A percentile compares a stretch with the other conserved stretches of the same genome.
phyloP scores from a whole-genome alignment of 1,140 invertebrate species.

The Drosophila neocordata region DNA sequence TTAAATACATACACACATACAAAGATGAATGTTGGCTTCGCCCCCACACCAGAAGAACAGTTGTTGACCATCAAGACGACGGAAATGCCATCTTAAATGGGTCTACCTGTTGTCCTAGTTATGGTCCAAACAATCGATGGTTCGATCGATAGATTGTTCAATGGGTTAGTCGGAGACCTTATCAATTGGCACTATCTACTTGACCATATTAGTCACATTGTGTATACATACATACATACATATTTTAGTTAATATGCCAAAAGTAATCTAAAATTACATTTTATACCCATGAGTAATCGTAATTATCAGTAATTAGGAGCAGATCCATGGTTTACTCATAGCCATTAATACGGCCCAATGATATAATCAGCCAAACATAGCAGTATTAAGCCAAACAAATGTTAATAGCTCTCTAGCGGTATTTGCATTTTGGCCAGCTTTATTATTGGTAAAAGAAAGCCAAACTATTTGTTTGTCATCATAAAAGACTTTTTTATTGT shows the following conservation, averaged over 20 bases:
- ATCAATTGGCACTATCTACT: slow-evolving; percentile 45
- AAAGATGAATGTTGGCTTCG: slow-evolving; percentile 14
- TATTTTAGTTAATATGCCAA: slow-evolving; percentile 13
- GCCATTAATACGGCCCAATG: slow-evolving; percentile 6
- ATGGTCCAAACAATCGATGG: slow-evolving; percentile 23
- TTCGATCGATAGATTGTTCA: neutral
- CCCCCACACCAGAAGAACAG: slow-evolving; percentile 59
- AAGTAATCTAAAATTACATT: slow-evolving; percentile 54
- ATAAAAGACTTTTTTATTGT: slow-evolving; percentile 23
- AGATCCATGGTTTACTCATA: slow-evolving; percentile 22
- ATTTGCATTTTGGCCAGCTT: slow-evolving; percentile 33
- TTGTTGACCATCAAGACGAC: slow-evolving; percentile 52
- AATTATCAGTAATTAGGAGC: slow-evolving; percentile 56
- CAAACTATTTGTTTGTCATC: slow-evolving; percentile 33
- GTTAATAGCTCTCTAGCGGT: slow-evolving; percentile 48
- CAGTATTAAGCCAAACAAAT: slow-evolving; percentile 11
- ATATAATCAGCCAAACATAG: neutral
- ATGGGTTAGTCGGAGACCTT: slow-evolving; percentile 20
- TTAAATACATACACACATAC: slow-evolving; percentile 7
- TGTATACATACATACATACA: neutral
- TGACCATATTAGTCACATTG: slow-evolving; percentile 48
- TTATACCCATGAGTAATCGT: slow-evolving; percentile 52
- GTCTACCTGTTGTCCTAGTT: slow-evolving; percentile 51
- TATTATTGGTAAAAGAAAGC: slow-evolving; percentile 30
- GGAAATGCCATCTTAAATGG: slow-evolving; percentile 45